Percentiles rank a stretch among this genome's conserved stretches.
phyloP scores from a whole-genome alignment of 2,113 vertebrate genomes.

The Heptranchias perlo region DNA sequence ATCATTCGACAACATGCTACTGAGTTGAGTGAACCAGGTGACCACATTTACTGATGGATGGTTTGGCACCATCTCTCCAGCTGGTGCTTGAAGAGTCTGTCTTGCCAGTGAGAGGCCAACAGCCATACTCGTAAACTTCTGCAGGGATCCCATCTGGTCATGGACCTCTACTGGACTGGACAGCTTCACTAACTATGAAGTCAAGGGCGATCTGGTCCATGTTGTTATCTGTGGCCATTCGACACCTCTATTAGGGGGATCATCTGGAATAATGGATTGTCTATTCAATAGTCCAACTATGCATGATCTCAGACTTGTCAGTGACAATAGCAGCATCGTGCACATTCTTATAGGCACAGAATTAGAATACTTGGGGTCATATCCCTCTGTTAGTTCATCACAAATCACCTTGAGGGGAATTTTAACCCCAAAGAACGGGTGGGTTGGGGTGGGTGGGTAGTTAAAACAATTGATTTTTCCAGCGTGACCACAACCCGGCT shows the following conservation, averaged over 20 bases:
- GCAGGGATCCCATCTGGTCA: not conserved
- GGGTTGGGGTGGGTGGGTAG: too few species aligned
- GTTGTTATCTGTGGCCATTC: not conserved
- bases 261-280: not conserved
- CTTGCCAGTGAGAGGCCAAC: not conserved
- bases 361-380: not conserved
- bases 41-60: not conserved
- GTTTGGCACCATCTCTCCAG: not conserved
- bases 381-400: not conserved
- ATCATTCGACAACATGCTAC: not conserved
- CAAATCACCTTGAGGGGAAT: not conserved
- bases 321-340: not conserved
- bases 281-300: not conserved
- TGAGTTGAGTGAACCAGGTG: not conserved
- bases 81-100: not conserved
- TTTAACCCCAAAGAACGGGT: too few species aligned
- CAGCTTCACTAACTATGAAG: not conserved
- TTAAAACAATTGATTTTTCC: too few species aligned
- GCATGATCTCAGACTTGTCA: not conserved
- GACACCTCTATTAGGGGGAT: not conserved
- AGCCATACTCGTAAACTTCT: not conserved
- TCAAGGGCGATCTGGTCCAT: not conserved
- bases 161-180: not conserved
- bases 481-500: too few species aligned
- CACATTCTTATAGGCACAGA: not conserved